These are phyloP conservation scores for Mythimna pallens DNA, from an alignment of 2,888 invertebrate species.

Conservation along the genomic window DNA sequence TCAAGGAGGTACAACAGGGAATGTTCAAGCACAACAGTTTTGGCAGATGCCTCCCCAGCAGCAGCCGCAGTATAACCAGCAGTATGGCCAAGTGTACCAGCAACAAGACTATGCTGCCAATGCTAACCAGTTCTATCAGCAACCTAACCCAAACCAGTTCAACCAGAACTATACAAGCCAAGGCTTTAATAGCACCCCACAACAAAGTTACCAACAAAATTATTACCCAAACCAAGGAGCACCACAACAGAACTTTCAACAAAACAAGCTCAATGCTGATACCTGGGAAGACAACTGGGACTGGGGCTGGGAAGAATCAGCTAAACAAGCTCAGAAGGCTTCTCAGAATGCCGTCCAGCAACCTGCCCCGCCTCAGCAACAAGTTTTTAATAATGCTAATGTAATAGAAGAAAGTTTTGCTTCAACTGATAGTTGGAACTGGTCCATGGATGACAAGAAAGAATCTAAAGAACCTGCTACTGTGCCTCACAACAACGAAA, in stretches of 20 bases:
- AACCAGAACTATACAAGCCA: slow-evolving; percentile 80
- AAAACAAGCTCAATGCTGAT: slow-evolving; percentile 75
- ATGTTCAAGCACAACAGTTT: slow-evolving; percentile 73
- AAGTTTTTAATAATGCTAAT: slow-evolving; percentile 83
- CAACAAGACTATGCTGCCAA: slow-evolving; percentile 79
- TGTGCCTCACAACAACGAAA: slow-evolving; percentile 62
- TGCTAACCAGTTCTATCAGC: slow-evolving; percentile 79
- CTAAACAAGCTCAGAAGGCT: slow-evolving; percentile 81
- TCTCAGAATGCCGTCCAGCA: slow-evolving; percentile 63
- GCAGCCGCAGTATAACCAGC: slow-evolving; percentile 82
- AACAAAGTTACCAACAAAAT: slow-evolving; percentile 78
- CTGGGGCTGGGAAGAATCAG: slow-evolving; percentile 92
- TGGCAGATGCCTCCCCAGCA: slow-evolving; percentile 78
- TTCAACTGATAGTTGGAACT: slow-evolving; percentile 91
- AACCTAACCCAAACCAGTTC: slow-evolving; percentile 74
- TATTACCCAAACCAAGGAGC: slow-evolving; percentile 78
- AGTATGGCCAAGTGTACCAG: slow-evolving; percentile 83
- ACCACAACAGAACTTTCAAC: slow-evolving; percentile 73
- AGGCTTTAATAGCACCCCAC: slow-evolving; percentile 70
- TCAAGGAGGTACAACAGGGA: slow-evolving; percentile 67
- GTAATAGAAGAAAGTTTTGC: slow-evolving; percentile 91
- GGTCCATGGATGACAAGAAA: slow-evolving; percentile 90
- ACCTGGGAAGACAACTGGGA: slow-evolving; percentile 89
- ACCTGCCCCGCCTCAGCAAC: slow-evolving; percentile 62
- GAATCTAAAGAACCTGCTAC: slow-evolving; percentile 66